These are phyloP conservation scores for Apamea monoglypha DNA, from an alignment of 2,888 invertebrate species.

Conservation along the genomic window DNA sequence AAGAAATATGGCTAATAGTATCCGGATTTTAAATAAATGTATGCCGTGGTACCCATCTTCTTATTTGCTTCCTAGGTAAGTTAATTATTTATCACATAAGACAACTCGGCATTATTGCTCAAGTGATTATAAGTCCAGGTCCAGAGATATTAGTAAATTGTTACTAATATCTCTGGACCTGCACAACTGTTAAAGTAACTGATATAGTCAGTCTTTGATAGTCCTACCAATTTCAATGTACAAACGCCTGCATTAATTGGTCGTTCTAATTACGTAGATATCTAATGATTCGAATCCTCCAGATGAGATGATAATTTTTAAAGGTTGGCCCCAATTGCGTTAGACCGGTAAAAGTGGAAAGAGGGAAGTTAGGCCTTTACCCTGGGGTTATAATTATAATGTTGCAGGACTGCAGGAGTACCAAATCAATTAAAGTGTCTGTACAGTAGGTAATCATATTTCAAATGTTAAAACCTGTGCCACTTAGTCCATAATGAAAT, in stretches of 20 bases:
- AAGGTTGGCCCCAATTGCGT: neutral
- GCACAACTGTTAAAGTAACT: neutral
- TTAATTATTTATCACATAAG: neutral
- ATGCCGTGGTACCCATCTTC: slow-evolving; percentile 39
- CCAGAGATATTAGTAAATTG: neutral
- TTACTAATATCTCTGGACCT: too few relatives aligned
- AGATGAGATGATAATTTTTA: neutral
- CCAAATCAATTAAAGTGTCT: neutral
- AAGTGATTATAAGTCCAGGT: neutral
- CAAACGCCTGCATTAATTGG: neutral
- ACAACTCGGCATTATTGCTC: neutral
- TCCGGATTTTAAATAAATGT: slow-evolving; percentile 64
- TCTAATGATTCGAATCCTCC: neutral
- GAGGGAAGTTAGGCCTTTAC: neutral
- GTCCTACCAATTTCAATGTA: neutral
- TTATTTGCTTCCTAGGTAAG: slow-evolving; percentile 50
- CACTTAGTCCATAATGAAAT: neutral
- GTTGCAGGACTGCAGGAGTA: neutral
- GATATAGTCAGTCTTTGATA: neutral
- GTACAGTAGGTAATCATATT: neutral
- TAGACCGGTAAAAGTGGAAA: neutral
- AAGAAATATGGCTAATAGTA: slow-evolving; percentile 67
- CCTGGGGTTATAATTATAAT: neutral
- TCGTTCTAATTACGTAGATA: neutral
- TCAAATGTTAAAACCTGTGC: neutral